phyloP scores from a whole-genome alignment of 2,797 vertebrate species.

The Sternarchorhynchus goeldii region DNA sequence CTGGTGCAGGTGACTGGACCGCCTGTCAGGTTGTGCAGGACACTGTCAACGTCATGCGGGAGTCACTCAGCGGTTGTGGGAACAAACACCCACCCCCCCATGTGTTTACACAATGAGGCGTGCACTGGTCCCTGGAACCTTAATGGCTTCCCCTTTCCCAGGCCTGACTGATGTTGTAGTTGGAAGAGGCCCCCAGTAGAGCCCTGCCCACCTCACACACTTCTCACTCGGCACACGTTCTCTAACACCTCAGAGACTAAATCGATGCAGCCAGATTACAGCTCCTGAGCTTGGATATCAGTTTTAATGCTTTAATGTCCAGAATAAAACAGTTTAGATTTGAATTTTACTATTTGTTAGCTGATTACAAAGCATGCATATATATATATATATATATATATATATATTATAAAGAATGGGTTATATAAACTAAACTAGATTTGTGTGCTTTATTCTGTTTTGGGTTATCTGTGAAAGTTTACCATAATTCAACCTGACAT shows the following conservation, averaged over 20 bases:
- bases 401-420: too few relatives aligned
- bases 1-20: too few relatives aligned
- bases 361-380: too few relatives aligned
- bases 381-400: too few relatives aligned
- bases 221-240: constrained; percentile 29
- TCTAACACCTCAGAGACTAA: too few relatives aligned
- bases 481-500: background rate
- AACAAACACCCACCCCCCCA: constrained; percentile 63
- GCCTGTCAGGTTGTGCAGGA: too few relatives aligned
- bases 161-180: constrained; percentile 55
- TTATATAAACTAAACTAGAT: too few relatives aligned
- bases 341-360: too few relatives aligned
- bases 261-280: too few relatives aligned
- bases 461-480: background rate
- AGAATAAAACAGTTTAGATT: too few relatives aligned
- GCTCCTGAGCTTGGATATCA: too few relatives aligned
- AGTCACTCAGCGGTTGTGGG: constrained; percentile 56
- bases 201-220: constrained; percentile 40
- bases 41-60: background rate
- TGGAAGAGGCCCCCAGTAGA: constrained; percentile 40
- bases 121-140: constrained; percentile 75
- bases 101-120: constrained; percentile 74
- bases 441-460: background rate
- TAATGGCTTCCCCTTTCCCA: constrained; percentile 80
- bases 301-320: too few relatives aligned